phyloP scores from a whole-genome alignment of 64 coral and sea anemone species.

The Pocillopora damicornis region DNA sequence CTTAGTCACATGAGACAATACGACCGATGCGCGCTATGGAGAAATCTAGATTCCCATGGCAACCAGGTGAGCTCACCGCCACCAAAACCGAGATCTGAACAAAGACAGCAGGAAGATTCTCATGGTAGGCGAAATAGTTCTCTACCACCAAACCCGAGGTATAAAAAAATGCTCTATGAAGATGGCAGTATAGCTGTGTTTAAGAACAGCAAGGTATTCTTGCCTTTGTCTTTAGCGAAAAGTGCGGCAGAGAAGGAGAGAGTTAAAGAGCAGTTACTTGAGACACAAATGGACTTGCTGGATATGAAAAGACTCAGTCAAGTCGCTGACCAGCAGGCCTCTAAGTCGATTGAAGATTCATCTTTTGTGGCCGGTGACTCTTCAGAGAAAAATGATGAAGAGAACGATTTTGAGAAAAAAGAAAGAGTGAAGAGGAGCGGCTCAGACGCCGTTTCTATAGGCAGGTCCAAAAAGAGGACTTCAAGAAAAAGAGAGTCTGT shows the following conservation, averaged over 20 bases:
- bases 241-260: constrained; percentile 15
- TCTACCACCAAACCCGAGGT: constrained; percentile 1
- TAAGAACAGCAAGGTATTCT: constrained; percentile 12
- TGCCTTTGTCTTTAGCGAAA: constrained; percentile 28
- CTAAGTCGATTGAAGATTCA: not conserved
- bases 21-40: constrained; percentile 47
- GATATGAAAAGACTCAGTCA: constrained; percentile 2
- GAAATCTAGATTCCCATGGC: constrained; percentile 79
- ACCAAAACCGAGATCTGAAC: constrained; percentile 27
- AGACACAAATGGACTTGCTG: constrained; percentile 15
- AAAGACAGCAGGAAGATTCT: constrained; percentile 50
- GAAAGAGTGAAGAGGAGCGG: constrained; percentile 2
- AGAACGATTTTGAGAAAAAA: constrained; percentile 7
- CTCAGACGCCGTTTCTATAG: not conserved
- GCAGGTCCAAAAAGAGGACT: not conserved
- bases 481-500: not conserved
- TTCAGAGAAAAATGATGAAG: not conserved
- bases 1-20: constrained; percentile 80
- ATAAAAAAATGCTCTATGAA: constrained; percentile 58
- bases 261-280: not conserved
- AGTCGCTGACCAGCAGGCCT: not conserved
- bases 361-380: not conserved
- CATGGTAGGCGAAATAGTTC: not conserved
- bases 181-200: constrained; percentile 65
- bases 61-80: constrained; percentile 21